Base-by-base conservation (phyloP, 2,113 vertebrate species). In the Amia ocellicauda region DNA sequence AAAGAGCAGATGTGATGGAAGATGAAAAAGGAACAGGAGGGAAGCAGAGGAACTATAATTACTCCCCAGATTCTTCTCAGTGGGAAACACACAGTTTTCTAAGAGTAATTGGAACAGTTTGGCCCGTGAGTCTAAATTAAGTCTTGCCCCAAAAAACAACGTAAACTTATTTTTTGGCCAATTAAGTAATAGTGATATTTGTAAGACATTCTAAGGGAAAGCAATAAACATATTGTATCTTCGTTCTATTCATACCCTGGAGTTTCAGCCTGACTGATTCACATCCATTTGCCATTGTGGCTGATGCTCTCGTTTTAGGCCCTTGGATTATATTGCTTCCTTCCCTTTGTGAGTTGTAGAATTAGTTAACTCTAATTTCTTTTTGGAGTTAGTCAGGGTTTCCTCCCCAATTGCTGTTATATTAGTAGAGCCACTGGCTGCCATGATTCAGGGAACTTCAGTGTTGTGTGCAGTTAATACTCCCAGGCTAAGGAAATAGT, bases 401-500 rank as follows among this genome's bases (percentile, higher is more conserved):
- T 62, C 64, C 66, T 28, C 51, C 20, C 42, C 49, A 57, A 63
- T 22, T 28, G 27, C 54, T 7, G 57, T 53, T 67, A 36, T 64
- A 27, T 24, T 16, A 19, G 53, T 64, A 31, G 31, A 45, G 42
- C 20, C 60, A 51, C 40, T 62, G 59, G 26, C 58, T 60, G 7
- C 51, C 26, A 53, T 62, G 64, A 52, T 69, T 70, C 54, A 63
- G 61, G 63, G 63, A 51, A 64, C 66, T 64, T 65, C 59, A 58
- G 53, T 52, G 59, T 7, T 29, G 62, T 47, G 60, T 10, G 24
- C 50, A 51, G 63, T 60, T 26, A 45, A 43, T 64, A 55, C 64
- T n/a, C 50, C 63, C 63, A 66, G 22, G 57, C 51, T 64, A 67
- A 64, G 67, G 59, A 69, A 73, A 70, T 59, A 66, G 58, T 45